Base-by-base conservation (phyloP, 2,113 vertebrate genomes). In the Phalacrocorax aristotelis region DNA sequence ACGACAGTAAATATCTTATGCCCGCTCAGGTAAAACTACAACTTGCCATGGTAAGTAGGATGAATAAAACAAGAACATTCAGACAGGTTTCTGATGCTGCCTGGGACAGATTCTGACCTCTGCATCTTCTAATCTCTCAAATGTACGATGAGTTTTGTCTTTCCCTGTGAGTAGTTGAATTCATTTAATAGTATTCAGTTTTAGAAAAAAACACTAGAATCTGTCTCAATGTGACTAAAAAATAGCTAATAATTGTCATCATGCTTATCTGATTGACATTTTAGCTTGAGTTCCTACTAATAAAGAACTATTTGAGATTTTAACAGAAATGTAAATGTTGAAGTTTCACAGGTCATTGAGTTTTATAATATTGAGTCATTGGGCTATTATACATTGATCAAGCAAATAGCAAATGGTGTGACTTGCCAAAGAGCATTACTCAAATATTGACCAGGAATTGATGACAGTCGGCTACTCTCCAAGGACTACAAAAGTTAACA, bases 321-420 rank as follows among this genome's bases (percentile, higher is more conserved):
- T 93, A 97, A 96, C 94, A 97, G 96, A 97, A 97, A 78, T 93
- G 96, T 92, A 96, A 97, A 98, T 97, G 95, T 90, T 95, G 91
- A 92, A 96, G 96, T 97, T 98, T 96, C 96, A 97, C 94, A 97
- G 97, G 92, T 93, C 98, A 97, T 97, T 98, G 97, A 95, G 78
- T 97, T 98, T 98, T 98, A 98, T 94, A 95, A 96, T 95, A 93
- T 94, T 95, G 95, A 97, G 96, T 97, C 92, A 94, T 89, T 90
- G 91, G 91, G 71, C 93, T 96, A 97, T 97, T 97, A 96, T 94
- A 89, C 90, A 93, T 95, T 95, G 97, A 97, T 93, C 92, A 11
- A 97, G 94, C 96, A 98, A 98, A 98, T 57, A 97, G 72, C 42
- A 71, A 97, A 87, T 49, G 52, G 64, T 86, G 89, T 69, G 89